Evolutionary conservation across 2,797 vertebrate species (phyloP).

Genomic region (Tachyglossus aculeatus): DNA sequence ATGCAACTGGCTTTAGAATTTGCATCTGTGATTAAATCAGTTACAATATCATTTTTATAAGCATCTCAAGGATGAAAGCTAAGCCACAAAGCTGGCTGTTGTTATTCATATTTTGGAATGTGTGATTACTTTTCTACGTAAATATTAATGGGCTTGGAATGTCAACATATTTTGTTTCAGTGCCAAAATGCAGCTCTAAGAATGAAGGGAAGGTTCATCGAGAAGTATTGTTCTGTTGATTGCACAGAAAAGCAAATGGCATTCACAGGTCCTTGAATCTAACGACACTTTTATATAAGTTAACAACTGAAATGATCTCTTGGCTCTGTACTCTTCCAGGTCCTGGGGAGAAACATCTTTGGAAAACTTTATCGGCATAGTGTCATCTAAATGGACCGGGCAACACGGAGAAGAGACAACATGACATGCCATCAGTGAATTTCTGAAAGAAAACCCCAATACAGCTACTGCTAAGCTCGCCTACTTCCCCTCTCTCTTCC

Average conservation of each 20-base stretch:
- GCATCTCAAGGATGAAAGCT: background rate
- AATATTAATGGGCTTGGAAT: background rate
- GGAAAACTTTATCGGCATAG: background rate
- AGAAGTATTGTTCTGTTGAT: background rate
- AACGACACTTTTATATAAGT: fast-evolving
- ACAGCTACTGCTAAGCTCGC: too few relatives aligned
- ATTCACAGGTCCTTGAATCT: background rate
- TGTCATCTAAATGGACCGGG: background rate
- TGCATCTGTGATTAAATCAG: constrained; percentile 22
- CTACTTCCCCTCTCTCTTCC: background rate
- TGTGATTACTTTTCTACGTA: background rate
- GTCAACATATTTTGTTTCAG: background rate
- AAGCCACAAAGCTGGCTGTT: background rate
- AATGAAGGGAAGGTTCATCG: background rate
- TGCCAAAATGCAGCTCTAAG: background rate
- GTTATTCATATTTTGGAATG: background rate
- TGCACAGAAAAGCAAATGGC: background rate
- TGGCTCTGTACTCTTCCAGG: background rate
- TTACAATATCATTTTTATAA: background rate
- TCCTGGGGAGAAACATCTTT: background rate
- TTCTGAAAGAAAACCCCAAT: background rate
- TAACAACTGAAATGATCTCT: background rate
- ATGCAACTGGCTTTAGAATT: background rate
- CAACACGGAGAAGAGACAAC: background rate
- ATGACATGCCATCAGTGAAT: background rate